A percentile compares a stretch with the other conserved stretches of the same genome.
phyloP scores from a whole-genome alignment of 2,113 vertebrate genomes.

The Indicator indicator region DNA sequence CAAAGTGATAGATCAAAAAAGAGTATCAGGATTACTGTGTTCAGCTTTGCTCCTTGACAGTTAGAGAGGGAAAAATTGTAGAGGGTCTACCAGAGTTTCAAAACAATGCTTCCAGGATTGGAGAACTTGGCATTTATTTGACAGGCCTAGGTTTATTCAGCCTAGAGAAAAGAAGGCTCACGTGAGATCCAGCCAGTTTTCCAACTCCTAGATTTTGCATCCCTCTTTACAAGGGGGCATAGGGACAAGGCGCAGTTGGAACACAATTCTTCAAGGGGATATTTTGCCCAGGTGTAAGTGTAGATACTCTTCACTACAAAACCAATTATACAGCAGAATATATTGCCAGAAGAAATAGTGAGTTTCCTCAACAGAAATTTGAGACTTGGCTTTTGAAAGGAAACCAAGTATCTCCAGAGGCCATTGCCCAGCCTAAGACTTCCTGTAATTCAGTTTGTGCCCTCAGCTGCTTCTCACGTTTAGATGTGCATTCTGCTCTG shows the following conservation, averaged over 20 bases:
- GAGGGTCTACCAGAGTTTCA: neutral
- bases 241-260: neutral
- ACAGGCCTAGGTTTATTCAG: neutral
- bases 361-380: neutral
- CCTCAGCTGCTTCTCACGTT: neutral
- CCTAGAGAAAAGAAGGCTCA: neutral
- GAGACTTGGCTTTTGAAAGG: neutral
- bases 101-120: neutral
- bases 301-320: neutral
- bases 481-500: neutral
- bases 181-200: neutral
- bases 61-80: neutral
- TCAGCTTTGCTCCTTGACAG: too few relatives aligned
- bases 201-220: neutral
- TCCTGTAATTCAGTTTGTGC: neutral
- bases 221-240: neutral
- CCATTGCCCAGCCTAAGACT: neutral
- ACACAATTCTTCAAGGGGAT: neutral
- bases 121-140: neutral
- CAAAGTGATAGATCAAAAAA: neutral
- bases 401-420: neutral
- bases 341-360: neutral
- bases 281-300: neutral
- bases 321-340: neutral
- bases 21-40: neutral